Evolutionary conservation across 1,140 invertebrate species (phyloP).

Genomic region (Babylonia areolata): DNA sequence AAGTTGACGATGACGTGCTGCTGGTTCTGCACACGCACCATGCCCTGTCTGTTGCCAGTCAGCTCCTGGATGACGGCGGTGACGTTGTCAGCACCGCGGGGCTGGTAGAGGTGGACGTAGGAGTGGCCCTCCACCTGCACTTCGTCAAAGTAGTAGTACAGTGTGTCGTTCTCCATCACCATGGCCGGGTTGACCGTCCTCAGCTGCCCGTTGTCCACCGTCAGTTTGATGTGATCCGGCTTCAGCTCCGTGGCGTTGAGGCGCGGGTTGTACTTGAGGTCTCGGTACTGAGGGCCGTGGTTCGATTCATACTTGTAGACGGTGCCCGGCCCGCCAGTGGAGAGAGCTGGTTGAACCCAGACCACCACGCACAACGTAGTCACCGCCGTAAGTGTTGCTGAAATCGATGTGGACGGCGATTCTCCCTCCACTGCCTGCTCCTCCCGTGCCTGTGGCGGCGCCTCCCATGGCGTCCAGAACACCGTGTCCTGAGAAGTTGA

Average conservation of each 20-base stretch:
- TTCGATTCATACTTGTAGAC: constrained; percentile 67
- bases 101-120: constrained; percentile 69
- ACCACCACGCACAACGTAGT: constrained; percentile 60
- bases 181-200: constrained; percentile 58
- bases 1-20: constrained; percentile 62
- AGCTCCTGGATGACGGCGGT: constrained; percentile 62
- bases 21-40: constrained; percentile 57
- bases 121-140: constrained; percentile 63
- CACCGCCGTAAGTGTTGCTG: constrained; percentile 58
- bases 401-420: constrained; percentile 63
- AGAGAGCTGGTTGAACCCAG: constrained; percentile 28
- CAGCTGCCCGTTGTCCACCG: constrained; percentile 58
- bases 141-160: constrained; percentile 68
- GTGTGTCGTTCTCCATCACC: constrained; percentile 64
- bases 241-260: constrained; percentile 59
- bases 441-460: constrained; percentile 48
- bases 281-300: constrained; percentile 63
- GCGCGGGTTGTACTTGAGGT: constrained; percentile 66
- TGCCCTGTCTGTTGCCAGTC: constrained; percentile 64
- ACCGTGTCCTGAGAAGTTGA: constrained; percentile 65
- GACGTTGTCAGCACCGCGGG: constrained; percentile 54
- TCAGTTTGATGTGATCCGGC: constrained; percentile 64
- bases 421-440: constrained; percentile 64
- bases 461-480: constrained; percentile 60
- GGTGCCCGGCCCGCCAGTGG: constrained; percentile 64